Evolutionary conservation across 1,140 invertebrate species (phyloP), one percentile per base, ranked within the genome.

Genomic region (Drosophila pseudoobscura): DNA sequence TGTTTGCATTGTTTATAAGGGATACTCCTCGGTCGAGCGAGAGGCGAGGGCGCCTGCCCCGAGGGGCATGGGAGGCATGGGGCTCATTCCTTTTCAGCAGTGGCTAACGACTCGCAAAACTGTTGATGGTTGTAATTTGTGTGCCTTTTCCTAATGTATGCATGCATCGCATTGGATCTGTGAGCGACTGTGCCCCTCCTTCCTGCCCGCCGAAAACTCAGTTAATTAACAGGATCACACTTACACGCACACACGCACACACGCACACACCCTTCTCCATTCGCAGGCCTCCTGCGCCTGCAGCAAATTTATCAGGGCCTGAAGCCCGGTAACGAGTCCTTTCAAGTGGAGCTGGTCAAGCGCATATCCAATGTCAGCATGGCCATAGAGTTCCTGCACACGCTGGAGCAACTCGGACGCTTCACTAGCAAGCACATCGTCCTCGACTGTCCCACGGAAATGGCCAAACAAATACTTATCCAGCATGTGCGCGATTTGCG

Each of bases 401-500:
- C 93, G 58, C 91, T 96, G 41, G 96, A 97, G 90, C 94, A 94
- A 76, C 93, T 96, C 63, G 95, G 95, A 91, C 95, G 96, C 58
- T 97, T 95, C 95, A 94, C 94, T 60, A 94, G 95, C 82, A 98
- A 98, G 93, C 96, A 97, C 90, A 95, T 98, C n/a, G 95, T 98
- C 1, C 93, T 98, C n/a, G 97, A 98, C 90, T 97, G 96, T 79
- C 94, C 94, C 11, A 96, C 96, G 2, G 94, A 95, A 75, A 95
- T 97, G 93, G 97, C 97, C 7, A 97, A 97, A 91, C 95, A 97
- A 75, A 95, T 97, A 70, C 95, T 98, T 26, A 95, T 97, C 57
- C 94, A 94, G 55, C 97, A 98, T 92, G 97, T 98, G 9, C 94
- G 96, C 69, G 95, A 97, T 87, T 94, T 98, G 20, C 94, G 96